These are phyloP conservation scores for Blastomussa wellsi DNA, from an alignment of 92 coral and sea anemone species.

Conservation along the genomic window DNA sequence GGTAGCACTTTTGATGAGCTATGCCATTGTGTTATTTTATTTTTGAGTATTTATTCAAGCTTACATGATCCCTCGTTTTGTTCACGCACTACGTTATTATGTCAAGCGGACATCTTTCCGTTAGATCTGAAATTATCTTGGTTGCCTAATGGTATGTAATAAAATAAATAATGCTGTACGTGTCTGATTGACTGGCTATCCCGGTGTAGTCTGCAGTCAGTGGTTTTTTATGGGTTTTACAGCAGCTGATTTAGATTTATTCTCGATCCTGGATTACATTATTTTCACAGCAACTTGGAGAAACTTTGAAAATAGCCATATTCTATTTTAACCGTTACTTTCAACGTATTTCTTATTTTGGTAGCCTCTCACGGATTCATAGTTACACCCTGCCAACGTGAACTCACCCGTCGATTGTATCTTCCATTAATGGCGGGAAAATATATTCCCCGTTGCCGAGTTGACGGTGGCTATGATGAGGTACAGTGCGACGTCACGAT, in stretches of 20 bases:
- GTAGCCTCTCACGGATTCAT: conserved; percentile 64
- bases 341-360: neutral
- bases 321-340: neutral
- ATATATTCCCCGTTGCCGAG: conserved; percentile 62
- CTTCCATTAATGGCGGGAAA: conserved; percentile 45
- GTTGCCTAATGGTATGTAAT: no score
- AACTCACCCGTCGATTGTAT: conserved; percentile 59
- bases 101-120: neutral
- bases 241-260: neutral
- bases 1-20: no score
- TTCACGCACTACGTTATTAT: neutral
- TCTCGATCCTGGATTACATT: neutral
- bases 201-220: neutral
- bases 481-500: conserved; percentile 63
- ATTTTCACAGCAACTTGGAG: neutral
- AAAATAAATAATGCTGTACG: neutral
- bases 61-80: neutral
- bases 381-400: conserved; percentile 75
- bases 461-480: conserved; percentile 69
- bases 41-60: neutral
- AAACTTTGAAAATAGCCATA: no score
- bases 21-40: neutral
- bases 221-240: neutral
- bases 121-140: neutral
- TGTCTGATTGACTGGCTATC: neutral